Conservation (phyloP, 2,888 invertebrate species). For the Xanthostigma xanthostigma region DNA sequence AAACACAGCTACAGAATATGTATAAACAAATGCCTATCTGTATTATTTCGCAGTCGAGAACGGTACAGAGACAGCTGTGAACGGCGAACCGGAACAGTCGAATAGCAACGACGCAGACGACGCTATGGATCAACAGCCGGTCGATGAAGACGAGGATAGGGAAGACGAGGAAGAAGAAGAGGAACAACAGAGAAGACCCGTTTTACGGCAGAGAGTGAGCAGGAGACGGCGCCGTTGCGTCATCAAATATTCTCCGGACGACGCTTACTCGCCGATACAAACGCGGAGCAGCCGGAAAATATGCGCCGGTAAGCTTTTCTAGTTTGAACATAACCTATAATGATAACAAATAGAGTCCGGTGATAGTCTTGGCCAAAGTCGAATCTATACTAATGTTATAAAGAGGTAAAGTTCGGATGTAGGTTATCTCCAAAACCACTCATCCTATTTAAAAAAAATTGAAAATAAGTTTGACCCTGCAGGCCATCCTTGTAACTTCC, state of each 20-base stretch:
- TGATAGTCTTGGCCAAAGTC: too few species aligned
- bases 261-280: slow-evolving; percentile 12
- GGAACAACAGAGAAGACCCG: slow-evolving; percentile 7
- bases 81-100: slow-evolving; percentile 8
- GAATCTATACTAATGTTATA: too few species aligned
- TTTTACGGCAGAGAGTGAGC: slow-evolving; percentile 10
- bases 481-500: too few species aligned
- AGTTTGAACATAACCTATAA: background rate
- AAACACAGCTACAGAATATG: too few species aligned
- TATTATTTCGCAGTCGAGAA: slow-evolving; percentile 9
- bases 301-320: slow-evolving; percentile 11
- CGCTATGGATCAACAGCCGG: slow-evolving; percentile 6
- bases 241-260: slow-evolving; percentile 8
- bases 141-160: slow-evolving; percentile 8
- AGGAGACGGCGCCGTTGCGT: slow-evolving; percentile 2
- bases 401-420: too few species aligned
- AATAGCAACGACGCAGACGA: slow-evolving; percentile 12
- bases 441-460: too few species aligned
- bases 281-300: slow-evolving; percentile 14
- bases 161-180: slow-evolving; percentile 11
- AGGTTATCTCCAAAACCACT: too few species aligned
- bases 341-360: too few species aligned
- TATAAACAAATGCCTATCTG: too few species aligned
- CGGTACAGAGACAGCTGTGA: background rate
- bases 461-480: too few species aligned